A percentile compares a stretch with the other conserved stretches of the same genome.
These are phyloP conservation scores for Graphium colonna DNA, from an alignment of 2,888 invertebrate genomes.

Conservation along the genomic window DNA sequence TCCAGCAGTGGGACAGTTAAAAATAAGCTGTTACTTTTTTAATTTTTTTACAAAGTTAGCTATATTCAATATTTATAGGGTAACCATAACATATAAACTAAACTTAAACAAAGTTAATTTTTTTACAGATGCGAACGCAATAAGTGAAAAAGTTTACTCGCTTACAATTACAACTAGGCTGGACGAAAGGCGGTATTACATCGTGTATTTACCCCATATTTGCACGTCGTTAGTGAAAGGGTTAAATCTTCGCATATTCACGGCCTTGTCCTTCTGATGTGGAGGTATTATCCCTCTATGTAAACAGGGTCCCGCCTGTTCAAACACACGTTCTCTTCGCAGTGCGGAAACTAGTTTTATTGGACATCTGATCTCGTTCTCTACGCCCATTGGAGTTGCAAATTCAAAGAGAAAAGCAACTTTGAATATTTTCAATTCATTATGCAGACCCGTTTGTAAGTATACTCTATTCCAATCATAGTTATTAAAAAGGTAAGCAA, in stretches of 20 bases:
- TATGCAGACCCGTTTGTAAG: background rate
- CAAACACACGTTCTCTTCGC: constrained; percentile 8
- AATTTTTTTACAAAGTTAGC: no score
- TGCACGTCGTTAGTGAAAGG: constrained; percentile 19
- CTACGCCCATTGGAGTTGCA: background rate
- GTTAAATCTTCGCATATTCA: constrained; percentile 18
- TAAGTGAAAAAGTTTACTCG: no score
- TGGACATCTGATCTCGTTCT: background rate
- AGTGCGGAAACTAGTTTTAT: background rate
- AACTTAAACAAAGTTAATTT: no score
- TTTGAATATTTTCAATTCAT: background rate
- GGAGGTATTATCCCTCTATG: constrained; percentile 5
- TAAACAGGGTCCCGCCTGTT: constrained; percentile 1
- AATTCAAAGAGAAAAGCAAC: no score
- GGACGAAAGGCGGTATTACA: background rate
- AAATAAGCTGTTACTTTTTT: no score
- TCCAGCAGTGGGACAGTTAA: no score
- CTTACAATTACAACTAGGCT: constrained; percentile 16
- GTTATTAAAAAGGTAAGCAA: no score
- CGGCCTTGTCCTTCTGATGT: constrained; percentile 3
- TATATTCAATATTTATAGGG: no score
- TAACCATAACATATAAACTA: no score
- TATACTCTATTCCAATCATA: no score
- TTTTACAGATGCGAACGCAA: no score
- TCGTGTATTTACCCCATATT: constrained; percentile 14